phyloP scores from a whole-genome alignment of 2,888 invertebrate genomes.

The Phania funesta region DNA sequence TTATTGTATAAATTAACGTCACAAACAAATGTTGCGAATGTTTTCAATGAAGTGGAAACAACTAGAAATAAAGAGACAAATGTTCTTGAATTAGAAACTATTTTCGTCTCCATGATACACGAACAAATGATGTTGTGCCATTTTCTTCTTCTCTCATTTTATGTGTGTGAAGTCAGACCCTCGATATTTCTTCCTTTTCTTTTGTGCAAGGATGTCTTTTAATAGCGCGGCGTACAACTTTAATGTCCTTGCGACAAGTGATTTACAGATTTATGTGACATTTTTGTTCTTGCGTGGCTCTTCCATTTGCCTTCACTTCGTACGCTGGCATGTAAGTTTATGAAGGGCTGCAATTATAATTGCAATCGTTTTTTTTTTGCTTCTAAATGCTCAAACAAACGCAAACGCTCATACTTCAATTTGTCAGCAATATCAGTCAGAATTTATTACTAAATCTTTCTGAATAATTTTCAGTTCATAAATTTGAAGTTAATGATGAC shows the following conservation, averaged over 20 bases:
- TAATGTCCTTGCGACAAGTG: conserved; percentile 77
- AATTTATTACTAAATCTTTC: conserved; percentile 45
- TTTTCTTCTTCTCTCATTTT: neutral
- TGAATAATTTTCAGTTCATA: conserved; percentile 21
- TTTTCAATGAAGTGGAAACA: conserved; percentile 81
- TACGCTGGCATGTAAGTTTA: too few relatives aligned
- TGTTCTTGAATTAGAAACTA: conserved; percentile 47
- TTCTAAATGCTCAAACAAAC: neutral
- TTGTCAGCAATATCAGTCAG: conserved; percentile 39
- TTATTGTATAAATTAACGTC: conserved; percentile 80
- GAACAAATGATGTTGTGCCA: conserved; percentile 30
- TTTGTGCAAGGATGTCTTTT: conserved; percentile 68
- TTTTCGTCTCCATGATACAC: conserved; percentile 57
- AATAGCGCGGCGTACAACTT: conserved; percentile 76
- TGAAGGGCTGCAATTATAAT: neutral
- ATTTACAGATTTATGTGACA: conserved; percentile 76
- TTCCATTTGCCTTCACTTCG: neutral
- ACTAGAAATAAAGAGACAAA: conserved; percentile 9
- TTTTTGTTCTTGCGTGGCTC: conserved; percentile 15
- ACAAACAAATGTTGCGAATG: conserved; percentile 81
- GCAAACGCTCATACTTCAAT: conserved; percentile 33
- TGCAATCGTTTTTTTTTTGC: conserved; percentile 20
- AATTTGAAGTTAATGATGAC: conserved; percentile 48
- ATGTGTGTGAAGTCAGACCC: conserved; percentile 21
- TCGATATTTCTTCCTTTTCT: conserved; percentile 42